Base-by-base conservation (phyloP, 2,797 vertebrate species). In the Bufotes viridis region DNA sequence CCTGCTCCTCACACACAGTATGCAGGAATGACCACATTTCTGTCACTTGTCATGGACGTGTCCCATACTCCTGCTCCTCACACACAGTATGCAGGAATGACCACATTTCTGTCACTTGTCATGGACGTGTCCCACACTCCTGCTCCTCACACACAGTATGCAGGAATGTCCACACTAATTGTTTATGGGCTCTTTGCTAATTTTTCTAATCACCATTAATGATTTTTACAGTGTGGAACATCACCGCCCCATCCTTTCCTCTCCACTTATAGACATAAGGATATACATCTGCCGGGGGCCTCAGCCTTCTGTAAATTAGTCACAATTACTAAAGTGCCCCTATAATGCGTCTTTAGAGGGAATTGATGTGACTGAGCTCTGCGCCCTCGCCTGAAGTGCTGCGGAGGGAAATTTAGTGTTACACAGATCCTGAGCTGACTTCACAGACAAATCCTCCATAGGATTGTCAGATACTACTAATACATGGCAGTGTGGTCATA, bases 131-230 rank as follows among this genome's bases (percentile, higher is more conserved):
- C 42, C 6, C 42, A 5, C 6, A 2, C 42, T 42, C 42, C 42
- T 7, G 65, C 51, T 53, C 53, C 51, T 6, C 65, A 83, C 53
- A 42, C 42, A 42, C 42, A 42, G 42, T 42, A 42, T 42, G 20
- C 24, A 72, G 79, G 58, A 63, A 42, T 26, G 60, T 72, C 88
- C 53, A 82, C 85, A 26, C 90, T 90, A 91, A 92, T 91, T 89
- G 91, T 89, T 55, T 85, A 82, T 78, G 74, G 87, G 82, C 81
- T 49, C 90, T 91, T 90, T 89, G 51, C 88, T 90, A 91, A 91
- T 82, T 89, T 87, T 89, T 88, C 86, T 91, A 88, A 92, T 92
- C 86, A 90, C 91, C 89, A 89, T 0, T 49, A 93, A 91, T 69
- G 91, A 91, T 93, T 88, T 91, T 87, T 90, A 84, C 63, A 0